A percentile compares a stretch with the other conserved stretches of the same genome.
phyloP scores from a whole-genome alignment of 2,888 invertebrate species.

The Scaeva pyrastri region DNA sequence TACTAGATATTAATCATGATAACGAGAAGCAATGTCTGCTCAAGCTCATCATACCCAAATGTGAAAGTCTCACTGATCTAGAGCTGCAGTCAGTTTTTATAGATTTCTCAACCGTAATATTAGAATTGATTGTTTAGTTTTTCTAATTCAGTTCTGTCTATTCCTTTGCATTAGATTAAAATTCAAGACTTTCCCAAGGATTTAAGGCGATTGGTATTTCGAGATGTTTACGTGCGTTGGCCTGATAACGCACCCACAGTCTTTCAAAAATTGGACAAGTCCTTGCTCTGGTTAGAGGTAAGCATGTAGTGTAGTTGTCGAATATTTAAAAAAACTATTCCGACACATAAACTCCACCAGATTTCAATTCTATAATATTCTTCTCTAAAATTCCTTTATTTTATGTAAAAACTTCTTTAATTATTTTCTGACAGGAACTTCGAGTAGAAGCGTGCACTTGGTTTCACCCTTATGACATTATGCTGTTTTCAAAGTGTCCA shows the following conservation, averaged over 20 bases:
- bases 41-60: slow-evolving; percentile 78
- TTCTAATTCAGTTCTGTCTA: slow-evolving; percentile 75
- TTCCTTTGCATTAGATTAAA: slow-evolving; percentile 84
- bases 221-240: slow-evolving; percentile 80
- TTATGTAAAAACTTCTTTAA: too few species aligned
- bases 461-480: slow-evolving; percentile 89
- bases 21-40: slow-evolving; percentile 42
- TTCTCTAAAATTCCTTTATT: background rate
- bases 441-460: slow-evolving; percentile 90
- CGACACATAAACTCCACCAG: too few species aligned
- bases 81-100: slow-evolving; percentile 82
- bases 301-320: background rate
- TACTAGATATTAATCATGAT: background rate
- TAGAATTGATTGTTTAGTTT: background rate
- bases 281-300: slow-evolving; percentile 81
- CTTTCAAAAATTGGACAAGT: slow-evolving; percentile 82
- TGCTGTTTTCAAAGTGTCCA: slow-evolving; percentile 89
- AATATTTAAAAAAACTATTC: too few species aligned
- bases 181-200: slow-evolving; percentile 87
- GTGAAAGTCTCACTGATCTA: slow-evolving; percentile 79
- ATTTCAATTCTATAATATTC: too few species aligned
- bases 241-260: slow-evolving; percentile 80
- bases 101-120: slow-evolving; percentile 78
- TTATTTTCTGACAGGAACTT: slow-evolving; percentile 83
- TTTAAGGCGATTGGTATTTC: slow-evolving; percentile 86